phyloP scores from a whole-genome alignment of 2,888 invertebrate species.

The Tetramorium bicarinatum region DNA sequence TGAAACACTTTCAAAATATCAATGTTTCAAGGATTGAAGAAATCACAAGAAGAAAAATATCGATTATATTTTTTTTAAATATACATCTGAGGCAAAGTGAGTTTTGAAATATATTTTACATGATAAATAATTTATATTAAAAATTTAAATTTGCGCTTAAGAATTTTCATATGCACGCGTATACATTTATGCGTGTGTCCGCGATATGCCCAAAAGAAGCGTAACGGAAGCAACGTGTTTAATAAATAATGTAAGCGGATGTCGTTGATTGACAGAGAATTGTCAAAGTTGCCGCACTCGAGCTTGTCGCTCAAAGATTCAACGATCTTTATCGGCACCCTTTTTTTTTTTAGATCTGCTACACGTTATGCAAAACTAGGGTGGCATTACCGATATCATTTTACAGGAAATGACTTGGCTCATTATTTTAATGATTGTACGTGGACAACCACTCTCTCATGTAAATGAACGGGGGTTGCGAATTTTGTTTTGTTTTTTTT shows the following conservation, averaged over 20 bases:
- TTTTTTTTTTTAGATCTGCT: conserved; percentile 19
- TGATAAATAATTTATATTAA: neutral
- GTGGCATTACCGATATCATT: conserved; percentile 54
- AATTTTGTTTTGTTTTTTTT: conserved; percentile 4
- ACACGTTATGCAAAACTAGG: conserved; percentile 46
- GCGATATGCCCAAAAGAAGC: neutral
- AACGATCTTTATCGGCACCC: conserved; percentile 46
- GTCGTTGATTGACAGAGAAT: conserved; percentile 52
- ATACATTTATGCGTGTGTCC: neutral
- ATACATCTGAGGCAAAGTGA: neutral
- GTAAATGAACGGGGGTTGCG: conserved; percentile 33
- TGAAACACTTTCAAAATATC: neutral
- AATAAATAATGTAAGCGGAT: conserved; percentile 48
- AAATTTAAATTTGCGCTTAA: neutral
- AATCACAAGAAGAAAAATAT: neutral
- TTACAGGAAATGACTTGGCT: conserved; percentile 55
- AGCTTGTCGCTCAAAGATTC: conserved; percentile 43
- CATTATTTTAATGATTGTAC: conserved; percentile 59
- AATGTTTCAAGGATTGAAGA: neutral
- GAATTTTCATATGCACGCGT: neutral
- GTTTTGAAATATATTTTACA: neutral
- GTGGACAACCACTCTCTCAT: conserved; percentile 37
- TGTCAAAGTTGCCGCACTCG: conserved; percentile 40
- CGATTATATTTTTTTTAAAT: neutral
- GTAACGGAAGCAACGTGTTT: conserved; percentile 33